Conservation (phyloP, 1,140 invertebrate species). For the Rhopalosiphum maidis region DNA sequence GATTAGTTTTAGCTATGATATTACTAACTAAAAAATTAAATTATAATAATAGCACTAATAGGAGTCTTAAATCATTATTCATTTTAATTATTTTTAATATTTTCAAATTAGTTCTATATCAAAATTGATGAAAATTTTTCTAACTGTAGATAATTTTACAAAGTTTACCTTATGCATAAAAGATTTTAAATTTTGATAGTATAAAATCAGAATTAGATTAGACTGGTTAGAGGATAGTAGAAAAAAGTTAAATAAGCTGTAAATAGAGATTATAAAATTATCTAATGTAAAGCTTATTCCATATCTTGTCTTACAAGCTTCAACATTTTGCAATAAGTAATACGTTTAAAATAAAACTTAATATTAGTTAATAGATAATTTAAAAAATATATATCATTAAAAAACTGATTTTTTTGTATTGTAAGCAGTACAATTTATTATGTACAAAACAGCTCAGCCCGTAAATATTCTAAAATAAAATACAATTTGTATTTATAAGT, state of each 20-base stretch:
- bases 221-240: not conserved
- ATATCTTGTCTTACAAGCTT: too few relatives aligned
- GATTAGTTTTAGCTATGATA: not conserved
- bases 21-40: not conserved
- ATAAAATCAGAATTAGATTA: not conserved
- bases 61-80: not conserved
- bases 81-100: not conserved
- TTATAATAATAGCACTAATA: not conserved
- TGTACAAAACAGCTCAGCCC: not conserved
- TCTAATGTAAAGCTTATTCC: too few relatives aligned
- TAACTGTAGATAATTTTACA: not conserved
- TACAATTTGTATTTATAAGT: too few relatives aligned
- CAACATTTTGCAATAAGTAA: too few relatives aligned
- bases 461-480: too few relatives aligned
- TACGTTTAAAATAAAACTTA: too few relatives aligned
- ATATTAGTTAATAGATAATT: too few relatives aligned
- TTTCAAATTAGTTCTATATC: not conserved
- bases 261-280: not conserved
- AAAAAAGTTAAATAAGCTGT: too few relatives aligned
- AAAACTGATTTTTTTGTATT: not conserved
- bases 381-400: not conserved
- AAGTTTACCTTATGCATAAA: not conserved
- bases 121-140: too few relatives aligned
- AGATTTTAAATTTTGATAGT: not conserved
- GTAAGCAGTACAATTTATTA: not conserved